Evolutionary conservation across 2,797 vertebrate genomes (phyloP).

Genomic region (Setipinna tenuifilis): DNA sequence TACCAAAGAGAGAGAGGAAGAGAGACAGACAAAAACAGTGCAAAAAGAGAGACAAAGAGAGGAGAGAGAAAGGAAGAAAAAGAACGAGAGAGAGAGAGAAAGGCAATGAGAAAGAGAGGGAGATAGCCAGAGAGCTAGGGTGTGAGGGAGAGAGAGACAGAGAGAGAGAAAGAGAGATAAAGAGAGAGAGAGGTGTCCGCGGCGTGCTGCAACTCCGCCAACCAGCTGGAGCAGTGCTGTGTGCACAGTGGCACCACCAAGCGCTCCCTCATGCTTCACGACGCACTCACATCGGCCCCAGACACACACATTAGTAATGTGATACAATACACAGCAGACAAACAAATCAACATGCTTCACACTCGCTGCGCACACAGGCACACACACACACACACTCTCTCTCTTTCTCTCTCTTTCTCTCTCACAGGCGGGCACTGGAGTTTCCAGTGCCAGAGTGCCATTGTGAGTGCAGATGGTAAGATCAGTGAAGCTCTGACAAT

Average conservation of each 20-base stretch:
- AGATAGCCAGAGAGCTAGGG: too few relatives aligned
- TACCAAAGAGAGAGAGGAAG: too few relatives aligned
- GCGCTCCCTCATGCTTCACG: slow-evolving; percentile 12
- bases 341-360: slow-evolving; percentile 45
- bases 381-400: not conserved
- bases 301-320: slow-evolving; percentile 31
- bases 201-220: slow-evolving; percentile 35
- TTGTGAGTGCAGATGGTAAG: not conserved
- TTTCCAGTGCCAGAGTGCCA: not conserved
- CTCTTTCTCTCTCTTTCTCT: too few relatives aligned
- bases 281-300: slow-evolving; percentile 13
- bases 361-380: slow-evolving; percentile 45
- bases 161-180: too few relatives aligned
- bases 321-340: slow-evolving; percentile 16
- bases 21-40: too few relatives aligned
- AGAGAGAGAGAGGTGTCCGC: slow-evolving; percentile 28
- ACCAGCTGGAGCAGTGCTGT: slow-evolving; percentile 52
- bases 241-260: slow-evolving; percentile 52
- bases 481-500: not conserved
- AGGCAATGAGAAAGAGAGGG: too few relatives aligned
- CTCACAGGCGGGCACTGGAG: not conserved
- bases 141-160: too few relatives aligned
- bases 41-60: too few relatives aligned
- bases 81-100: too few relatives aligned
- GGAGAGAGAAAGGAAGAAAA: too few relatives aligned